These are phyloP conservation scores for Syndactyla subalaris DNA, from an alignment of 2,797 vertebrate genomes.

Conservation along the genomic window DNA sequence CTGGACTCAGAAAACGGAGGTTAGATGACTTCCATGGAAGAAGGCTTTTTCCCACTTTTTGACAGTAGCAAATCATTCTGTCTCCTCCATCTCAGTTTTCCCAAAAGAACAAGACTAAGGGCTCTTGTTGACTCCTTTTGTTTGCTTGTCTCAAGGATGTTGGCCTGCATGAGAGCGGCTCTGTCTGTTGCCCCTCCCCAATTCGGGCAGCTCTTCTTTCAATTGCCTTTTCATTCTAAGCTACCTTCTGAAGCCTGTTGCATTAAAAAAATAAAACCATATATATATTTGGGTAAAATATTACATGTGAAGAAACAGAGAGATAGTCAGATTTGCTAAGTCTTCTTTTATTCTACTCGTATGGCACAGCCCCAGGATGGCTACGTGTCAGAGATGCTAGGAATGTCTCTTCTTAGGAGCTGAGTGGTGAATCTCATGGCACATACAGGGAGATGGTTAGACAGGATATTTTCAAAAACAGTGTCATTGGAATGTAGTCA, in stretches of 20 bases:
- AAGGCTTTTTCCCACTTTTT: neutral
- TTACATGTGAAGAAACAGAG: neutral
- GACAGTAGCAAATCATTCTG: neutral
- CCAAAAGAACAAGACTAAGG: neutral
- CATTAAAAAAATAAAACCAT: neutral
- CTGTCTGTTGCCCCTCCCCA: accelerated
- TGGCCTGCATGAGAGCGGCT: neutral
- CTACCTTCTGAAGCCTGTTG: neutral
- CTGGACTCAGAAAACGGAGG: neutral
- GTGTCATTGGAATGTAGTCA: neutral
- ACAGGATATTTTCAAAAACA: neutral
- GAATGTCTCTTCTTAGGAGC: neutral
- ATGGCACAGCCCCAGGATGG: neutral
- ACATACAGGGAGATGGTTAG: neutral
- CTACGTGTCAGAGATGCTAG: neutral
- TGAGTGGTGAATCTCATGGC: neutral
- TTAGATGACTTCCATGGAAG: neutral
- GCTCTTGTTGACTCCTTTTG: neutral
- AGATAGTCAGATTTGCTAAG: neutral
- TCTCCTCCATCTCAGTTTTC: neutral
- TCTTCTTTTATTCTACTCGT: accelerated
- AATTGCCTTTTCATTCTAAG: neutral
- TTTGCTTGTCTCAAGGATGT: accelerated
- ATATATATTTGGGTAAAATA: neutral
- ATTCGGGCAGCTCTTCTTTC: neutral